Evolutionary conservation across 1,140 invertebrate genomes (phyloP).

Genomic region (Probaryconus sp.): DNA sequence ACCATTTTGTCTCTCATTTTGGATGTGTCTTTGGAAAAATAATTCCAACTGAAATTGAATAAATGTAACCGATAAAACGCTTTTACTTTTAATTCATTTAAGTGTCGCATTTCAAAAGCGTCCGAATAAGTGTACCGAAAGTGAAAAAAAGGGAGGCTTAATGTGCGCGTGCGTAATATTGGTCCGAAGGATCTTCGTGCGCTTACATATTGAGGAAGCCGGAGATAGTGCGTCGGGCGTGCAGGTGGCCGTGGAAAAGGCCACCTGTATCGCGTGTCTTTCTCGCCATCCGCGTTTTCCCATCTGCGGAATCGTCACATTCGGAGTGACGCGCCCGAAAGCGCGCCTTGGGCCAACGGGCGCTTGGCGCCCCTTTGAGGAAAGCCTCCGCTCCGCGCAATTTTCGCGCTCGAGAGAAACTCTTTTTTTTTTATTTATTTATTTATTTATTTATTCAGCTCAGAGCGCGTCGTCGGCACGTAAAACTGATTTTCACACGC

Average conservation of each 20-base stretch:
- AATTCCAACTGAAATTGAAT: too few species aligned
- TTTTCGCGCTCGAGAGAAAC: too few species aligned
- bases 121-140: slow-evolving; percentile 21
- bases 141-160: slow-evolving; percentile 30
- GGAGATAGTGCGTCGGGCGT: slow-evolving; percentile 49
- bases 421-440: too few species aligned
- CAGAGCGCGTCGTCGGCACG: too few species aligned
- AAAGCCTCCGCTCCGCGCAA: too few species aligned
- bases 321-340: slow-evolving; percentile 31
- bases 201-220: slow-evolving; percentile 47
- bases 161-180: slow-evolving; percentile 41
- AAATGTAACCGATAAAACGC: too few species aligned
- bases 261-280: slow-evolving; percentile 60
- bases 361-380: too few species aligned
- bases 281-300: slow-evolving; percentile 61
- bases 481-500: too few species aligned
- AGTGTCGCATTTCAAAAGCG: slow-evolving; percentile 30
- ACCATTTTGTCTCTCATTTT: too few species aligned
- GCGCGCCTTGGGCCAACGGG: slow-evolving; percentile 38
- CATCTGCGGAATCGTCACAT: slow-evolving; percentile 53
- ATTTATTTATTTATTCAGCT: too few species aligned
- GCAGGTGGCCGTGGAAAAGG: slow-evolving; percentile 61
- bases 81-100: slow-evolving; percentile 37
- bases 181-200: slow-evolving; percentile 41
- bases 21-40: too few species aligned